phyloP scores from a whole-genome alignment of 2,797 vertebrate genomes.

The Gadopsis marmoratus region DNA sequence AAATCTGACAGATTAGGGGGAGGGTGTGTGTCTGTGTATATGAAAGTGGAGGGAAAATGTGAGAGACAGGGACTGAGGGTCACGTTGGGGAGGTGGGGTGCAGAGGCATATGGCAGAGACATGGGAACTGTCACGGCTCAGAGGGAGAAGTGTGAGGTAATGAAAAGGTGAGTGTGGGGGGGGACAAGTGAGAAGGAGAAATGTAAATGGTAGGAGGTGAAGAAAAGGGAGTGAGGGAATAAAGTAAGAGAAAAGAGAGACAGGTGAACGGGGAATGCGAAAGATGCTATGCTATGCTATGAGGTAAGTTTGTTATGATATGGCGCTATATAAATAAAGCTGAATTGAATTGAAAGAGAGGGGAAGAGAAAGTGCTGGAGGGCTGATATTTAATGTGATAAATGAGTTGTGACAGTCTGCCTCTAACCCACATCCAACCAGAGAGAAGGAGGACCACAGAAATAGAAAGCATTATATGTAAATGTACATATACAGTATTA shows the following conservation, averaged over 20 bases:
- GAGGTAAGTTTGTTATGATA: no score
- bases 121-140: constrained; percentile 77
- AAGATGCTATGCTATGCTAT: background rate
- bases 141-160: constrained; percentile 56
- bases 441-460: constrained; percentile 80
- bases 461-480: constrained; percentile 85
- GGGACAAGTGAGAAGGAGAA: constrained; percentile 67
- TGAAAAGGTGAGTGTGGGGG: background rate
- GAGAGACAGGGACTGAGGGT: constrained; percentile 63
- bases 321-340: no score
- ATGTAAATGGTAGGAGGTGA: constrained; percentile 74
- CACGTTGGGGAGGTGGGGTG: constrained; percentile 48
- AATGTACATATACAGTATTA: constrained; percentile 78
- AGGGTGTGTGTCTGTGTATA: constrained; percentile 40
- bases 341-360: constrained; percentile 31
- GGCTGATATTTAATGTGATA: constrained; percentile 90
- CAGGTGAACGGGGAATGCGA: constrained; percentile 52
- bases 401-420: constrained; percentile 87
- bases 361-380: constrained; percentile 80
- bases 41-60: constrained; percentile 25
- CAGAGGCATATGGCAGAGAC: constrained; percentile 81
- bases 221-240: constrained; percentile 49
- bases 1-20: constrained; percentile 62
- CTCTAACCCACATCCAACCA: constrained; percentile 84
- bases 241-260: constrained; percentile 58